Percentiles rank a stretch among this genome's conserved stretches.
Evolutionary conservation across 2,797 vertebrate species (phyloP).

Genomic region (Distichodus sexfasciatus): DNA sequence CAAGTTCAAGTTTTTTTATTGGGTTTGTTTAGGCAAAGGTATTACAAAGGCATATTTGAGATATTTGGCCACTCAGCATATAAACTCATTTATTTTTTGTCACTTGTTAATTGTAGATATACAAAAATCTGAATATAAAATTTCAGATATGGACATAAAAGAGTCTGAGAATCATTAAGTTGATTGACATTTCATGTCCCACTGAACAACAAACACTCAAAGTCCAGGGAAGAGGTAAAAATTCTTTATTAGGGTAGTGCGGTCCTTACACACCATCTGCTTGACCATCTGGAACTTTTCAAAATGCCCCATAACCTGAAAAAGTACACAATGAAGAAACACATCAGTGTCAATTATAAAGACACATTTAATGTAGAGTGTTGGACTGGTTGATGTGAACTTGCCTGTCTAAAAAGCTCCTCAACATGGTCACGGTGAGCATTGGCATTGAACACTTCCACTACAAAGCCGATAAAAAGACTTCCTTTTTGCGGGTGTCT

Average conservation of each 20-base stretch:
- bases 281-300: neutral
- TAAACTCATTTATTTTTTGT: too few relatives aligned
- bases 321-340: neutral
- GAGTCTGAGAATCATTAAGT: too few relatives aligned
- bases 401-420: slow-evolving; percentile 66
- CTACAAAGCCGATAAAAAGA: slow-evolving; percentile 58
- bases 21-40: too few relatives aligned
- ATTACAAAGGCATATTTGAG: too few relatives aligned
- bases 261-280: slow-evolving; percentile 70
- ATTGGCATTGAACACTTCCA: slow-evolving; percentile 44
- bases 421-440: slow-evolving; percentile 54
- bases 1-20: too few relatives aligned
- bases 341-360: neutral
- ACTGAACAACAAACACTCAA: slow-evolving; percentile 14
- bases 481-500: slow-evolving; percentile 37
- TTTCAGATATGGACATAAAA: too few relatives aligned
- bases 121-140: too few relatives aligned
- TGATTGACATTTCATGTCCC: neutral
- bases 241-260: slow-evolving; percentile 49
- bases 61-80: too few relatives aligned
- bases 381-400: neutral
- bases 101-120: too few relatives aligned
- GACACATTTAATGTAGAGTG: neutral
- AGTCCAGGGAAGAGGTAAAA: slow-evolving; percentile 67
- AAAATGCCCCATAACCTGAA: slow-evolving; percentile 63